Base-by-base conservation (phyloP, 2,113 vertebrate genomes). In the Rhombomys opimus region DNA sequence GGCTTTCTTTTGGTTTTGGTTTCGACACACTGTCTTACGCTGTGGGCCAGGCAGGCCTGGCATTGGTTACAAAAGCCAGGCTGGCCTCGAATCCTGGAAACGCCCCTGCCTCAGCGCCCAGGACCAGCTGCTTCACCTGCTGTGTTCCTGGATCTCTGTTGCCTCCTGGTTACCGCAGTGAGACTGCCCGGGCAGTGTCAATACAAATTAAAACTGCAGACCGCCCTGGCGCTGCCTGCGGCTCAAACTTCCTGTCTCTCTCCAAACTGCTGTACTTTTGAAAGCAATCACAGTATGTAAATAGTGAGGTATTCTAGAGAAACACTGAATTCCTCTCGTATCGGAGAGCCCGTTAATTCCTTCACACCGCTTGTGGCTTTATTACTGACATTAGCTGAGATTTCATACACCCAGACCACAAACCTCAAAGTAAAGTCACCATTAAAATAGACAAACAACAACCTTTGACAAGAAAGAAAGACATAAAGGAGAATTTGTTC, bases 71-170 rank as follows among this genome's bases (percentile, higher is more conserved):
- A 17, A 38, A 65, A 65, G 59, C 59, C 81, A 85, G 59, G 81
- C 81, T 87, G 20, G 11, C 22, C 86, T 72, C 23, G 23, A 63
- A 41, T 63, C 14, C 22, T 25, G 35, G 86, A n/a, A 20, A 57
- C 18, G 8, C 52, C 23, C 70, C 70, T 59, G 52, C 25, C 70
- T 75, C 68, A 41, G 52, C 52, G 11, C 67, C 20, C 67, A 38
- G 50, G 67, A 22, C 32, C 17, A 87, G 30, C 46, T 89, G 84
- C 90, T 92, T 95, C 86, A 70, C 75, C 67, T 84, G 68, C 72
- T 73, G 7, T 76, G 25, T 75, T 72, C 75, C n/a, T 81, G 82
- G 68, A 75, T 77, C 93, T 30, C 67, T 46, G 72, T 95, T 91
- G 91, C 72, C 90, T 93, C 68, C 82, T 59, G 61, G 63, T 15